These are phyloP conservation scores for Lithophane socia DNA, from an alignment of 2,888 invertebrate species.

Conservation along the genomic window DNA sequence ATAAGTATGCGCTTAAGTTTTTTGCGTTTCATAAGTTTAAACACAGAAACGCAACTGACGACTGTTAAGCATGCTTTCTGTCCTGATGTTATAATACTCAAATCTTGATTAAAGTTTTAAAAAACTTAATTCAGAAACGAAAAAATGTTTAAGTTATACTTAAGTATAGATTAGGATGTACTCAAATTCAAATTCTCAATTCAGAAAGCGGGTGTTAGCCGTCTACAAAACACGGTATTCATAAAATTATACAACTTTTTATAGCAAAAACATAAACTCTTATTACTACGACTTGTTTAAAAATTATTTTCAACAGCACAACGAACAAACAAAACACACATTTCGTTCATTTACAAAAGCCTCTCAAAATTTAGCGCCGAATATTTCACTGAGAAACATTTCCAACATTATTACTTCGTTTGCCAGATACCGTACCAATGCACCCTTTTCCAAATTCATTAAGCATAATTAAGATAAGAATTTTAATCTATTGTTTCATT, in stretches of 20 bases:
- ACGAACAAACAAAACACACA: slow-evolving; percentile 23
- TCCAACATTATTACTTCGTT: slow-evolving; percentile 29
- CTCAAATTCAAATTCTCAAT: too few species aligned
- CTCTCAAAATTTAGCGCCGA: slow-evolving; percentile 31
- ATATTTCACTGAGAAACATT: slow-evolving; percentile 50
- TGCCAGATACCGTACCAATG: slow-evolving; percentile 51
- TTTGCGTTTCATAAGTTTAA: too few species aligned
- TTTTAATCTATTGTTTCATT: slow-evolving; percentile 53
- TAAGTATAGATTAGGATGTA: too few species aligned
- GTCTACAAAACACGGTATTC: neutral
- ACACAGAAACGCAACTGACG: too few species aligned
- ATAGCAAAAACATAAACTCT: neutral
- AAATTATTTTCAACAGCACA: slow-evolving; percentile 13
- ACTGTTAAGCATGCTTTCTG: too few species aligned
- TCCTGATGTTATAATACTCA: too few species aligned
- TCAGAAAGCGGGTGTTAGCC: too few species aligned
- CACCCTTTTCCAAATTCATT: slow-evolving; percentile 61
- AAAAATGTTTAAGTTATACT: neutral
- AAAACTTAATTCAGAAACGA: too few species aligned
- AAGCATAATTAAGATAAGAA: slow-evolving; percentile 62
- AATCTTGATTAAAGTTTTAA: too few species aligned
- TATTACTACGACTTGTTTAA: neutral
- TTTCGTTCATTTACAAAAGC: slow-evolving; percentile 37
- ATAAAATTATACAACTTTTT: neutral
- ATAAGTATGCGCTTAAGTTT: too few species aligned